phyloP scores from a whole-genome alignment of 2,113 vertebrate species.

The Salvelinus fontinalis region DNA sequence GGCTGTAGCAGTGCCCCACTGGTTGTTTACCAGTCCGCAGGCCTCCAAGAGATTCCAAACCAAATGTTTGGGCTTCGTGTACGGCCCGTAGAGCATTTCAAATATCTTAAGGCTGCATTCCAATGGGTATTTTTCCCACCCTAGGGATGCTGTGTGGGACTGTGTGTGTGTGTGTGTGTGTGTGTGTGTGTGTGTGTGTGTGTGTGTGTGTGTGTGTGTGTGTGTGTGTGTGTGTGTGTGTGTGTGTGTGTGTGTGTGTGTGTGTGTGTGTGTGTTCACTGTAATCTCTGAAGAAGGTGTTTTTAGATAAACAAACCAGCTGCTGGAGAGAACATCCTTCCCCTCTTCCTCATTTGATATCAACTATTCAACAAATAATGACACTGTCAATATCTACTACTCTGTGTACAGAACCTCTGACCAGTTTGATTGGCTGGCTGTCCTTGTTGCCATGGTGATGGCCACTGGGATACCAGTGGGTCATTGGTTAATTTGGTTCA shows the following conservation, averaged over 20 bases:
- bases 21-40: conserved; percentile 26
- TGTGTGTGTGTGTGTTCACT: not conserved
- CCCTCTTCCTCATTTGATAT: not conserved
- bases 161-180: not conserved
- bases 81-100: conserved; percentile 6
- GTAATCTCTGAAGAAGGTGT: too few species aligned
- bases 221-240: too few species aligned
- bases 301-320: not conserved
- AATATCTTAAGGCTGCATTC: conserved; percentile 2
- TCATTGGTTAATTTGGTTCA: not conserved
- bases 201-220: not conserved
- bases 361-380: not conserved
- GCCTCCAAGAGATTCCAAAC: conserved; percentile 10
- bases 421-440: conserved; percentile 10
- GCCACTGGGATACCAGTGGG: not conserved
- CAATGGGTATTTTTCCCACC: not conserved
- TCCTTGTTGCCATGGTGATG: not conserved
- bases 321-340: not conserved
- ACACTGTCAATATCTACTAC: not conserved
- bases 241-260: too few species aligned
- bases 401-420: not conserved
- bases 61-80: conserved; percentile 17
- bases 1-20: not conserved
- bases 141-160: not conserved
- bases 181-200: not conserved